Evolutionary conservation across 53 echinoderm and acorn worm genomes (phyloP).

Genomic region (Hippasteria phrygiana): DNA sequence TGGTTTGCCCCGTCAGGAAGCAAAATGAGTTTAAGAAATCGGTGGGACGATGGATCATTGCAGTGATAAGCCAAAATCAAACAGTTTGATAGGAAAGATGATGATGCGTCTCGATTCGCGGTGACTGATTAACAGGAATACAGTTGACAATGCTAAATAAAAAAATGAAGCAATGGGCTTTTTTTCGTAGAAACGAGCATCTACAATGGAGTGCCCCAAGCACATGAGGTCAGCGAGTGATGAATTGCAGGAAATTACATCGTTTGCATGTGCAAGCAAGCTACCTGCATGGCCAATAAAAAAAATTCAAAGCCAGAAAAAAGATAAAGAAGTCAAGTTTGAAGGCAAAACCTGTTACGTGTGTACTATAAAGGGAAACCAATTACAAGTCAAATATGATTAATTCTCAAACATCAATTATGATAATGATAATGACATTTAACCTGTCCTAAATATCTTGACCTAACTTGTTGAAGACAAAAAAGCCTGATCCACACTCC

Average conservation of each 20-base stretch:
- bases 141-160: conserved; percentile 3
- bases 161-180: not conserved
- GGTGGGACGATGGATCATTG: not conserved
- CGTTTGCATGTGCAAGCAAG: not conserved
- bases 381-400: no score
- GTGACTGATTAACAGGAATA: not conserved
- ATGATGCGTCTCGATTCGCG: not conserved
- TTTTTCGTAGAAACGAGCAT: not conserved
- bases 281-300: not conserved
- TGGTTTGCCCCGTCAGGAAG: not conserved
- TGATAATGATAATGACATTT: no score
- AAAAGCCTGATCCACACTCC: no score
- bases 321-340: no score
- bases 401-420: no score
- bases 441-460: no score
- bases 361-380: no score
- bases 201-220: not conserved
- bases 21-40: not conserved
- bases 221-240: not conserved
- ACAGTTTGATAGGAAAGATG: not conserved
- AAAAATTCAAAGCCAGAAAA: no score
- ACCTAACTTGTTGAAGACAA: no score
- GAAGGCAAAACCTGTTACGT: no score
- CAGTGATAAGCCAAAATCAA: not conserved
- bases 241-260: not conserved